A percentile compares a stretch with the other conserved stretches of the same genome.
phyloP scores from a whole-genome alignment of 2,888 invertebrate species.

The Netelia melanura region DNA sequence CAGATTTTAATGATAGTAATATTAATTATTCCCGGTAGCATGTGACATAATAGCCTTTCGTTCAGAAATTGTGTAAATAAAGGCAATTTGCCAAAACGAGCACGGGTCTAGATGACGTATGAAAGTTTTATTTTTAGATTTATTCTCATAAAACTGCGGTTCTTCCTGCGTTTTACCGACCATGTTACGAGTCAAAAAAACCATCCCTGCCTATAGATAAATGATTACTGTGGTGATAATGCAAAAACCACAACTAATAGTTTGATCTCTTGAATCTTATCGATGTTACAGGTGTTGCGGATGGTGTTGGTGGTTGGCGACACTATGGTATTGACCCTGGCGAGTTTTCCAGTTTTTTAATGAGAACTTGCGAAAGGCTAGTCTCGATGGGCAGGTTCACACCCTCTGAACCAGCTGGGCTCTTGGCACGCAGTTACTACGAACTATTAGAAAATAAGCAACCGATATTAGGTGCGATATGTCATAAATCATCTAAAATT shows the following conservation, averaged over 20 bases:
- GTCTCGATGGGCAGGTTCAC: constrained; percentile 95
- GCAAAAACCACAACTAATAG: constrained; percentile 45
- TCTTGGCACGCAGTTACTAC: constrained; percentile 96
- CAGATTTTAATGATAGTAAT: background rate
- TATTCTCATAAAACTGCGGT: constrained; percentile 40
- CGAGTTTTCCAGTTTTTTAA: constrained; percentile 96
- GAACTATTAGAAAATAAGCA: constrained; percentile 96
- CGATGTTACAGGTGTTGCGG: constrained; percentile 93
- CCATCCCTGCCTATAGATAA: background rate
- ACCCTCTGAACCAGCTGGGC: constrained; percentile 93
- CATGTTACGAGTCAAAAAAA: constrained; percentile 30
- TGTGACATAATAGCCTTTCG: constrained; percentile 68
- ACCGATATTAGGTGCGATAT: constrained; percentile 92
- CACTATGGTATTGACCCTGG: constrained; percentile 99
- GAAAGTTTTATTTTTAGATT: constrained; percentile 60
- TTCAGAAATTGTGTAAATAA: constrained; percentile 68
- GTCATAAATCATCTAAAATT: background rate
- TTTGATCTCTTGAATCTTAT: background rate
- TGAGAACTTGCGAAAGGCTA: constrained; percentile 97
- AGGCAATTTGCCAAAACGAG: constrained; percentile 69
- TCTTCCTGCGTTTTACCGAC: background rate
- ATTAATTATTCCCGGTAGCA: constrained; percentile 39
- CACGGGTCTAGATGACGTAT: constrained; percentile 43
- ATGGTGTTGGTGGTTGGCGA: constrained; percentile 99
- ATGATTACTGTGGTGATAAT: background rate